Conservation (phyloP, 35 echinoderm and acorn worm genomes). For the Strongylocentrotus purpuratus region DNA sequence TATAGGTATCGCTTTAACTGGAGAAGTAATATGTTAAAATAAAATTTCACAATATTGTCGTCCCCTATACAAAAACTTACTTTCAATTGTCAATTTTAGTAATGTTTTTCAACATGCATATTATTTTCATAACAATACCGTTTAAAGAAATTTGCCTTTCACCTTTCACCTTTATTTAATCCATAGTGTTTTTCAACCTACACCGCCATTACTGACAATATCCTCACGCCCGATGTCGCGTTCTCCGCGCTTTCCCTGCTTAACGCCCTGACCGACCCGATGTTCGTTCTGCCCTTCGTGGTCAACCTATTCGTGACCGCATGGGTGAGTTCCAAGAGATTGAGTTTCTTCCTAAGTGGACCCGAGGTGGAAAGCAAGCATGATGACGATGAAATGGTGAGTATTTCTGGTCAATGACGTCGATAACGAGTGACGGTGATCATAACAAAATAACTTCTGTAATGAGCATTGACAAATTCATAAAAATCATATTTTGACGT, state of each 20-base stretch:
- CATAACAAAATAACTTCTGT: neutral
- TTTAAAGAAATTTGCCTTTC: too few species aligned
- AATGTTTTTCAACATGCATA: neutral
- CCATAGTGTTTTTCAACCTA: slow-evolving; percentile 66
- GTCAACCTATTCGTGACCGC: slow-evolving; percentile 58
- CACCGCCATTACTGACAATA: slow-evolving; percentile 37
- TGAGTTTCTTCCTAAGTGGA: slow-evolving; percentile 55
- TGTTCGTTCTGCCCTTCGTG: slow-evolving; percentile 69
- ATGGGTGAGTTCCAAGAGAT: slow-evolving; percentile 55
- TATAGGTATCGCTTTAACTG: neutral
- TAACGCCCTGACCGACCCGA: slow-evolving; percentile 62
- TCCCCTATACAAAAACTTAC: neutral
- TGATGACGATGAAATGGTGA: neutral
- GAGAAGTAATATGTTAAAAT: neutral
- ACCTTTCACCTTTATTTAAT: too few species aligned
- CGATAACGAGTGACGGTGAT: neutral
- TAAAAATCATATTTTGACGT: too few species aligned
- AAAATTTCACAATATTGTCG: neutral
- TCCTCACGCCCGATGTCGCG: slow-evolving; percentile 68
- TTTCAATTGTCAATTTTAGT: neutral
- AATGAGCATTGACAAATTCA: neutral
- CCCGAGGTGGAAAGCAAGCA: slow-evolving; percentile 57
- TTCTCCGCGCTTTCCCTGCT: slow-evolving; percentile 74
- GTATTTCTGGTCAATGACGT: neutral
- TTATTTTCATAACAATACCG: too few species aligned